These are phyloP conservation scores for Sphenodon punctatus DNA, from an alignment of 2,797 vertebrate species.

Conservation along the genomic window DNA sequence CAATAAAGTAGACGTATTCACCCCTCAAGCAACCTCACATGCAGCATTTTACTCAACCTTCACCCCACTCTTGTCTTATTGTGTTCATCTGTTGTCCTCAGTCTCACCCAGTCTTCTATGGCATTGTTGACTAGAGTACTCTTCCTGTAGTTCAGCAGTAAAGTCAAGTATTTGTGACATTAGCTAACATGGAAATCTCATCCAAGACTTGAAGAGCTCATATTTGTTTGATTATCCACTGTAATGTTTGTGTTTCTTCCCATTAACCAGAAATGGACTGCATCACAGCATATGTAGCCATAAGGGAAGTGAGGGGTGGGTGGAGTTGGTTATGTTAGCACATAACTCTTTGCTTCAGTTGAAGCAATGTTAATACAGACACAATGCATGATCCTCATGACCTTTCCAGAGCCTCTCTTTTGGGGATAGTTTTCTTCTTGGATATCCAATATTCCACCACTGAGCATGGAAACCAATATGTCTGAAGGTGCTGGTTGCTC, in stretches of 20 bases:
- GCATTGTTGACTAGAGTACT: no score
- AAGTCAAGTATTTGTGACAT: no score
- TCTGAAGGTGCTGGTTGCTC: conserved; percentile 5
- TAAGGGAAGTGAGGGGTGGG: neutral
- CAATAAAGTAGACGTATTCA: no score
- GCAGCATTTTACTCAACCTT: no score
- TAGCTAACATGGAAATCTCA: conserved; percentile 24
- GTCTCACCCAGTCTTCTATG: no score
- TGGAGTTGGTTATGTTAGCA: conserved; percentile 4
- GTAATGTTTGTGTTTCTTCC: conserved; percentile 46
- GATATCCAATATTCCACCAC: conserved; percentile 24
- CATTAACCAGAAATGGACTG: conserved; percentile 27
- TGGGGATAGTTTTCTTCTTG: conserved; percentile 14
- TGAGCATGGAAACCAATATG: neutral
- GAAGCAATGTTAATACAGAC: neutral
- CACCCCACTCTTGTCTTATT: no score
- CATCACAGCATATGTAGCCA: neutral
- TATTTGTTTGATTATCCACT: conserved; percentile 47
- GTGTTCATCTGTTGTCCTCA: no score
- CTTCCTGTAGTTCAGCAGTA: no score
- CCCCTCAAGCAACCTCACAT: no score
- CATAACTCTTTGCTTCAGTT: neutral
- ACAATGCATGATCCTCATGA: neutral
- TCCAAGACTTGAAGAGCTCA: conserved; percentile 27
- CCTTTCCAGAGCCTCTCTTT: neutral